Percentiles rank a stretch among this genome's conserved stretches.
phyloP scores from a whole-genome alignment of 2,113 vertebrate species.

The Aldabrachelys gigantea region DNA sequence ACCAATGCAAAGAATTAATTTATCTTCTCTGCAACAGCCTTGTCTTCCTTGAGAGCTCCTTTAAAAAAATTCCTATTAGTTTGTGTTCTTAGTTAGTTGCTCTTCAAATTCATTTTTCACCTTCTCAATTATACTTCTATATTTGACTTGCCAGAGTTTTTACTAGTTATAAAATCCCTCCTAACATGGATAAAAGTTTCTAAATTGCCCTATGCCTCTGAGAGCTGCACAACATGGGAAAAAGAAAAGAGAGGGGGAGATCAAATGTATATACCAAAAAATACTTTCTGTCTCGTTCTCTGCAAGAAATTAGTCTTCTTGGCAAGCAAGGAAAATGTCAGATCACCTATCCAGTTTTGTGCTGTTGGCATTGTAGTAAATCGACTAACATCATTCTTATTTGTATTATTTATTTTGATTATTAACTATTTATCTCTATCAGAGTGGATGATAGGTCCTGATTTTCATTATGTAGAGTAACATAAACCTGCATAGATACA shows the following conservation, averaged over 20 bases:
- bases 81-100: neutral
- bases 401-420: neutral
- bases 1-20: neutral
- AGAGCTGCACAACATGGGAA: neutral
- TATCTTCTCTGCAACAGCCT: neutral
- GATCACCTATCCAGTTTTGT: too few species aligned
- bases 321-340: too few species aligned
- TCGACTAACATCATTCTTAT: neutral
- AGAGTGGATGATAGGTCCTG: neutral
- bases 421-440: neutral
- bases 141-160: neutral
- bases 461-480: neutral
- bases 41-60: neutral
- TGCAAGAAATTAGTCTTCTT: too few species aligned
- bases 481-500: too few species aligned
- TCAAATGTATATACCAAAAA: too few species aligned
- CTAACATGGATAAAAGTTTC: neutral
- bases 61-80: neutral
- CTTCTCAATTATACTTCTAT: neutral
- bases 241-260: neutral
- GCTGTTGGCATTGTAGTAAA: neutral
- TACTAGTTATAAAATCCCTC: neutral
- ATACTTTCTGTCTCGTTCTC: too few species aligned
- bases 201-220: neutral
- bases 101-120: neutral